Base-by-base conservation (phyloP, 2,113 vertebrate genomes). In the Turnix velox region DNA sequence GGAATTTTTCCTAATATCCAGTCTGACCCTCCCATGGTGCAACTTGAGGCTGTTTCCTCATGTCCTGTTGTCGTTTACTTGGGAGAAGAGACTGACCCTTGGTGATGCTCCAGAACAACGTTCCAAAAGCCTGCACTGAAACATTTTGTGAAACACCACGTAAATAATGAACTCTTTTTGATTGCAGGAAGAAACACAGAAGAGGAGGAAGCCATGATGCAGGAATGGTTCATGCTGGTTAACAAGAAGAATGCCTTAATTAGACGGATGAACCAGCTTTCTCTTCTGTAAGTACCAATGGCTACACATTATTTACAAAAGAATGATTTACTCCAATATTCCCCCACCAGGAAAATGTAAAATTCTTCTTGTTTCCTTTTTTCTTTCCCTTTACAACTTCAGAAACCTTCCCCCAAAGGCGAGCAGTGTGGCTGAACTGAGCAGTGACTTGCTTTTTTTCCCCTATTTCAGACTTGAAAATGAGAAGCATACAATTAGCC, bases 171-270 rank as follows among this genome's bases (percentile, higher is more conserved):
- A 55, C 71, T 46, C 71, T 61, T 52, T 79, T 94, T 14, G n/a
- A 54, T 93, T 97, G n/a, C 92, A 99, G 99, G 99, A 79, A 98
- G 98, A 95, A 99, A 99, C 95, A 99, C 99, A 30, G 99, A 99
- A 96, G 99, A 99, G 96, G 99, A 99, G 96, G 99, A 99, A 97
- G 97, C 98, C 84, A 98, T 99, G 99, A 99, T 99, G 99, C 99
- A 99, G 97, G 99, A 99, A 94, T 99, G 99, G 99, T 99, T 99
- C 98, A 99, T 98, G 98, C 95, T 99, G 97, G 99, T 99, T 93
- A 99, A 99, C 96, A 99, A 99, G 98, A 99, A 99, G 98, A 99
- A 99, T 77, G 99, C 99, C 61, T 98, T 99, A 93, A 99, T 99
- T 97, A 96, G 99, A 84, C 96, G 99, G 94, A 99, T 99, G 98